These are phyloP conservation scores for Agelas oroides DNA, from an alignment of 37 sponge, comb jelly and placozoan genomes.

Conservation along the genomic window DNA sequence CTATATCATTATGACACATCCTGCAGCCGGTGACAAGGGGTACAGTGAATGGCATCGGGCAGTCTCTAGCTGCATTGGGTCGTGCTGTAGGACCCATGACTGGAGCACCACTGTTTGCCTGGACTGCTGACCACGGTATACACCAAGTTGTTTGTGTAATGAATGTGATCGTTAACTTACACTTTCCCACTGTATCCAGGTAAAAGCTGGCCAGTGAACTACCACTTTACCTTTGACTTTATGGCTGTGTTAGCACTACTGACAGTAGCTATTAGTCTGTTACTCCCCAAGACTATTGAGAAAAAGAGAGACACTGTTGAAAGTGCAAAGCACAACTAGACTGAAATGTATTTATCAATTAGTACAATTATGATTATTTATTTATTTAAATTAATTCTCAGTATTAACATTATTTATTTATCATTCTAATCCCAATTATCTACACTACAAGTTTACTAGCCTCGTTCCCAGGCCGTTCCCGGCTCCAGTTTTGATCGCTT, in stretches of 20 bases:
- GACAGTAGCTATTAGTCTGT: constrained; percentile 32
- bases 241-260: constrained; percentile 28
- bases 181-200: constrained; percentile 20
- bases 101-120: constrained; percentile 62
- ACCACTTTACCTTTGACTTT: constrained; percentile 77
- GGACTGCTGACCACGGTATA: constrained; percentile 52
- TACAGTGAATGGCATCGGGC: constrained; percentile 79
- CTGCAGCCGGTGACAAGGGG: constrained; percentile 63
- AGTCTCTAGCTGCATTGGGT: constrained; percentile 71
- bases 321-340: too few relatives aligned
- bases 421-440: too few relatives aligned
- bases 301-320: constrained; percentile 59
- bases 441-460: too few relatives aligned
- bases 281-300: constrained; percentile 74
- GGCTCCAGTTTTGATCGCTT: too few relatives aligned
- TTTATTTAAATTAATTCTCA: too few relatives aligned
- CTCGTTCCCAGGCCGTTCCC: too few relatives aligned
- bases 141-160: too few relatives aligned
- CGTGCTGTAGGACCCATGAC: constrained; percentile 69
- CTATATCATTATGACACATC: too few relatives aligned
- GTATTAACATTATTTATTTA: too few relatives aligned
- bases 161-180: too few relatives aligned
- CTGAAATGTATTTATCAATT: too few relatives aligned
- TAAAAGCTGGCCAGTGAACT: constrained; percentile 79
- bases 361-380: too few relatives aligned